Percentiles rank a stretch among this genome's conserved stretches.
Conservation (phyloP, 2,797 vertebrate species). For the Fundulus diaphanus region DNA sequence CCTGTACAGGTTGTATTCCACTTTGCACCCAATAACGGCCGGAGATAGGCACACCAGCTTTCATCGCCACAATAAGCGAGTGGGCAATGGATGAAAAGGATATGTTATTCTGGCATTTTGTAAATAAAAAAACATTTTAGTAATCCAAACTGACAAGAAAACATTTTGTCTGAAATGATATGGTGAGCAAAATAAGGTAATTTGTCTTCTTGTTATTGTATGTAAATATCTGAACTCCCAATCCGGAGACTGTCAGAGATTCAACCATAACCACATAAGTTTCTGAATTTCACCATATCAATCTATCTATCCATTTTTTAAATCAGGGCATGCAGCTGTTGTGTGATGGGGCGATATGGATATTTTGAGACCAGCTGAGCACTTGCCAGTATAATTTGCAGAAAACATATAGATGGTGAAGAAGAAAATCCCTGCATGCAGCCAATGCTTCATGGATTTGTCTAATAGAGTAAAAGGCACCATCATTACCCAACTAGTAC, state of each 20-base stretch:
- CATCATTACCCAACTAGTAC: slow-evolving; percentile 40
- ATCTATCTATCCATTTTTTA: slow-evolving; percentile 22
- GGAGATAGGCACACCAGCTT: background rate
- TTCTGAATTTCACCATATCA: slow-evolving; percentile 24
- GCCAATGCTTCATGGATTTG: slow-evolving; percentile 40
- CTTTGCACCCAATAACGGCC: background rate
- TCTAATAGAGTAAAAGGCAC: slow-evolving; percentile 45
- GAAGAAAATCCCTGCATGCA: slow-evolving; percentile 22
- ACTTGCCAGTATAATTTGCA: slow-evolving; percentile 23
- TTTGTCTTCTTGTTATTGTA: too few species aligned
- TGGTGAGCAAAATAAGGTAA: background rate
- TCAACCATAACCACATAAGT: slow-evolving; percentile 1
- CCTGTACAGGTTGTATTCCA: background rate
- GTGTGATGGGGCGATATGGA: slow-evolving; percentile 1
- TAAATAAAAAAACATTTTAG: background rate
- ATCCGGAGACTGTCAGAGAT: slow-evolving; percentile 18
- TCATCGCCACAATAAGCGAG: background rate
- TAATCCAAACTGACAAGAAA: too few species aligned
- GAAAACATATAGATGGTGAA: slow-evolving; percentile 25
- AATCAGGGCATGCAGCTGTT: background rate
- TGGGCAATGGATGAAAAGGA: background rate
- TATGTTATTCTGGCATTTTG: background rate
- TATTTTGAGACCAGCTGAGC: slow-evolving; percentile 1
- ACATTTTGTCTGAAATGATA: too few species aligned
- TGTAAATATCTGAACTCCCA: background rate